phyloP scores from a whole-genome alignment of 2,888 invertebrate genomes.

The Mesopsocus fuscifrons region DNA sequence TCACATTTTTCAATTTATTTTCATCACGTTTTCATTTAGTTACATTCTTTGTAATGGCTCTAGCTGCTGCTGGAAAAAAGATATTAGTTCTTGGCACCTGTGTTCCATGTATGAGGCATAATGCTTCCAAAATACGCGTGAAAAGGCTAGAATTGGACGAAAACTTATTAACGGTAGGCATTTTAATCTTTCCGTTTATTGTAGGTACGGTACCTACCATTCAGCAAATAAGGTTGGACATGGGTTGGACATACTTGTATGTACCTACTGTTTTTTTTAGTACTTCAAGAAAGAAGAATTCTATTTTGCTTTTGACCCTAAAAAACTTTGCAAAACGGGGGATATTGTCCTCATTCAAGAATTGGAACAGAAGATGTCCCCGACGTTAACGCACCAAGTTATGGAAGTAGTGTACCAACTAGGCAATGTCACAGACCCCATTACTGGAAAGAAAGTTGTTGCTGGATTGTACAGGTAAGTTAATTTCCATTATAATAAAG shows the following conservation, averaged over 20 bases:
- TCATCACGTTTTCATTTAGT: no score
- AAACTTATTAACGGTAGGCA: not conserved
- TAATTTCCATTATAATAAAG: no score
- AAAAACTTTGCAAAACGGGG: slow-evolving; percentile 57
- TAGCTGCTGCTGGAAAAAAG: slow-evolving; percentile 29
- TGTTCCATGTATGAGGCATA: slow-evolving; percentile 55
- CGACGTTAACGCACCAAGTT: slow-evolving; percentile 59
- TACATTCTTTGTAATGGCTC: slow-evolving; percentile 19
- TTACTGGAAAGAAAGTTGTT: slow-evolving; percentile 61
- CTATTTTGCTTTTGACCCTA: slow-evolving; percentile 59
- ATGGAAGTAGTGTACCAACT: slow-evolving; percentile 59
- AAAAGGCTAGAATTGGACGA: slow-evolving; percentile 54
- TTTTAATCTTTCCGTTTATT: slow-evolving; percentile 8
- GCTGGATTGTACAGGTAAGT: slow-evolving; percentile 41
- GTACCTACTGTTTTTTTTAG: slow-evolving; percentile 30
- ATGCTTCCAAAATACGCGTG: slow-evolving; percentile 59
- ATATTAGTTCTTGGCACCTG: slow-evolving; percentile 54
- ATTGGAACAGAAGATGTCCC: slow-evolving; percentile 50
- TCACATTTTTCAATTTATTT: no score
- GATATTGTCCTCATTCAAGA: slow-evolving; percentile 64
- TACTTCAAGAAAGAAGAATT: slow-evolving; percentile 57
- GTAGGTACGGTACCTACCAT: slow-evolving; percentile 11
- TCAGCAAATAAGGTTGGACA: slow-evolving; percentile 5
- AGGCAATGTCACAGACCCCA: slow-evolving; percentile 72
- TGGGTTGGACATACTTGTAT: no score